Base-by-base conservation (phyloP, 2,888 invertebrate genomes). In the Eupithecia subfuscata region DNA sequence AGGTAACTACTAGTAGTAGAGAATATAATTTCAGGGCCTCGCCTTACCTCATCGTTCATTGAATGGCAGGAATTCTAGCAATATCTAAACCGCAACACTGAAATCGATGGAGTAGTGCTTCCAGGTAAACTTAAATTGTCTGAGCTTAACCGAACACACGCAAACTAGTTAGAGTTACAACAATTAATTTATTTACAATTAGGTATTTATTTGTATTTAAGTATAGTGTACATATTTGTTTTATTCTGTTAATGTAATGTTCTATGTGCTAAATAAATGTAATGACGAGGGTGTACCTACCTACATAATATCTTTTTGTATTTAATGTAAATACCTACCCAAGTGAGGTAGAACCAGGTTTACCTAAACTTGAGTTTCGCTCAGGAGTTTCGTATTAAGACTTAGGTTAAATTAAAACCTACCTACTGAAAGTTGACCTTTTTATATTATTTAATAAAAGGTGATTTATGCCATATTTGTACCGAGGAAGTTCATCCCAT, bases 31-130 rank as follows among this genome's bases (percentile, higher is more conserved):
- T 48, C 7, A 45, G 16, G 43, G 9, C 45, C 43, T 16, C 18
- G 7, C 18, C 18, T 18, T 18, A 48, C 48, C 18, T 48, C 45
- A 45, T 45, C 18, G 48, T 56, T 22, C 56, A 25, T 25, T 12
- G 56, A 56, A 56, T 22, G 52, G 52, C 52, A 56, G 22, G 22
- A 56, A 25, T 56, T 56, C 56, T 56, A 56, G 56, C 56, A 56
- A 22, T 56, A 22, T 56, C 22, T 56, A 25, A 56, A 22, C 22
- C 56, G 5, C 56, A 56, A 12, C 12, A 25, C 56, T 56, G 12
- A 56, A 56, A 56, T 56, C 56, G 22, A 56, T 56, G 56, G 56
- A n/a, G 52, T n/a, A 52, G 18, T 56, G 22, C 22, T 12, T 56
- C 56, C 22, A 56, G 12, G 22, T 56, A 25, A 56, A 56, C 56